phyloP scores from a whole-genome alignment of 2,113 vertebrate genomes.

The Pseudopodoces humilis region DNA sequence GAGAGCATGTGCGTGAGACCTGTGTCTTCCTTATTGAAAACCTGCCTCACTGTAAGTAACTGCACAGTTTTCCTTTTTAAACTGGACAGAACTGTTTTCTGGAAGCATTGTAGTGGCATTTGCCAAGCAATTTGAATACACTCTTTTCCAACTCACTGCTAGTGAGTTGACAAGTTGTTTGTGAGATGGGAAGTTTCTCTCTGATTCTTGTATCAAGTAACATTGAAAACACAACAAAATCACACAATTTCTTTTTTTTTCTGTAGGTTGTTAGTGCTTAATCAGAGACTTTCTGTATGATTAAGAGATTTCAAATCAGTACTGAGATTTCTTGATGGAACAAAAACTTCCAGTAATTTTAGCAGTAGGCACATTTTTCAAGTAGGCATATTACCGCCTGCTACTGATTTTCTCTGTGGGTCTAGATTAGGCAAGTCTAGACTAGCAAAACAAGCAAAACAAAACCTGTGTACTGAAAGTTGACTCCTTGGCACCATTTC shows the following conservation, averaged over 20 bases:
- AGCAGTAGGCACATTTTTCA: neutral
- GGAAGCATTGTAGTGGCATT: neutral
- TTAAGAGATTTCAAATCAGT: neutral
- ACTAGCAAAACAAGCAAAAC: neutral
- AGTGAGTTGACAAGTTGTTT: neutral
- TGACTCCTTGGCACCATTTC: neutral
- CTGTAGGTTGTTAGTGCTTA: neutral
- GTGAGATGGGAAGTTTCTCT: neutral
- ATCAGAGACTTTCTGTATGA: neutral
- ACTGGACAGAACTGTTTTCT: neutral
- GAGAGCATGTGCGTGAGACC: neutral
- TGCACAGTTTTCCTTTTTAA: neutral
- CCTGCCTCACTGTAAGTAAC: neutral
- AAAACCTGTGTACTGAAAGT: neutral
- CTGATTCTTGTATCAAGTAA: neutral
- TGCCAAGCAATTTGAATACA: neutral
- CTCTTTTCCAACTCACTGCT: neutral
- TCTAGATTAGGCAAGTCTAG: neutral
- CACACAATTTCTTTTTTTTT: neutral
- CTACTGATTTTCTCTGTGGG: neutral
- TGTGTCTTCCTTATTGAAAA: neutral
- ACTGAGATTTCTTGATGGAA: neutral
- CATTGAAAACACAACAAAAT: neutral
- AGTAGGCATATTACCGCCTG: neutral
- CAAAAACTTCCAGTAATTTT: neutral